phyloP scores from a whole-genome alignment of 2,797 vertebrate species.

The Australoheros facetus region DNA sequence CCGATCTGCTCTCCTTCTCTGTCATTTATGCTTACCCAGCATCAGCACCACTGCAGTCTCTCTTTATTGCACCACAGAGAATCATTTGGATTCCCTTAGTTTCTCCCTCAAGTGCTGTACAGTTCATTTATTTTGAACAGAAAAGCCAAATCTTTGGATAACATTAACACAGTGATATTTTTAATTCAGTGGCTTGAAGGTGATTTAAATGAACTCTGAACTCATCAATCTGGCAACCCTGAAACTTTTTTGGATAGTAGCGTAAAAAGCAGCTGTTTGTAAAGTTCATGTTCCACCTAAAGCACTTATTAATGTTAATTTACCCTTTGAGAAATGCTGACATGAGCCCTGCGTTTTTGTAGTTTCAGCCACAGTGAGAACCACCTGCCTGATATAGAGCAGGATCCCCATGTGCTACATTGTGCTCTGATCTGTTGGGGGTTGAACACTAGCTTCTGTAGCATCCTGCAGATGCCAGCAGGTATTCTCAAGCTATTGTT shows the following conservation, averaged over 20 bases:
- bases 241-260: neutral
- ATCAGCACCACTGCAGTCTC: neutral
- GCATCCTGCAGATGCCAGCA: neutral
- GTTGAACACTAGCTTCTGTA: neutral
- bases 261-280: no score
- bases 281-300: no score
- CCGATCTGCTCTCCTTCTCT: neutral
- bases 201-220: neutral
- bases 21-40: neutral
- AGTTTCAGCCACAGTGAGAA: no score
- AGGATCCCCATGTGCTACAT: no score
- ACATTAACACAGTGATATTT: neutral
- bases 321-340: no score
- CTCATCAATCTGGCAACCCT: neutral
- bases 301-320: no score
- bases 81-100: neutral
- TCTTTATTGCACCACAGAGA: neutral
- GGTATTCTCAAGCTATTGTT: neutral
- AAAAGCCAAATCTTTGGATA: neutral
- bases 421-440: neutral
- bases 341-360: no score
- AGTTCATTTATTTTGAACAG: neutral
- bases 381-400: no score
- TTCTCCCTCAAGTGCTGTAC: neutral
- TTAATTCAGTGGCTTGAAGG: neutral